phyloP scores from a whole-genome alignment of 2,797 vertebrate genomes.

The Anabas testudineus region DNA sequence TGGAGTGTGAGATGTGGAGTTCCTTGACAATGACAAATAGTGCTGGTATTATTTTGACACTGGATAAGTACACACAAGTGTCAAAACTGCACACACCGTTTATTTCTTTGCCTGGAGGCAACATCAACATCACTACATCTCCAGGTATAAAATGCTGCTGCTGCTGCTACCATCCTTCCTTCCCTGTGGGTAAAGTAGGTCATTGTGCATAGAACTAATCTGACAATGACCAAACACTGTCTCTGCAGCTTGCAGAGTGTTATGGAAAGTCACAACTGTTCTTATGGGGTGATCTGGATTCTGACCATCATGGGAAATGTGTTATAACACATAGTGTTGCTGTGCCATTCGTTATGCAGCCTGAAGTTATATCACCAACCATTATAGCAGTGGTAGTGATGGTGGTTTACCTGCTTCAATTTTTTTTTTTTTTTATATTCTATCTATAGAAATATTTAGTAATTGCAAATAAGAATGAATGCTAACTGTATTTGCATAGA shows the following conservation, averaged over 20 bases:
- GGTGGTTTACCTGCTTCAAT: neutral
- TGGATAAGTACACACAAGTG: slow-evolving; percentile 3
- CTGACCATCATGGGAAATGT: neutral
- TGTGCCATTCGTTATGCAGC: neutral
- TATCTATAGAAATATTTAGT: neutral
- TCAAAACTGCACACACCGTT: slow-evolving; percentile 9
- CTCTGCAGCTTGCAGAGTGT: neutral
- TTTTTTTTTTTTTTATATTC: too few species aligned
- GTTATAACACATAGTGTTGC: neutral
- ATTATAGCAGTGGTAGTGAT: neutral
- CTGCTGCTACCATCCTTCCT: neutral
- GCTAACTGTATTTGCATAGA: slow-evolving; percentile 28
- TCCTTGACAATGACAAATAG: slow-evolving; percentile 13
- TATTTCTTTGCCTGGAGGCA: slow-evolving; percentile 33
- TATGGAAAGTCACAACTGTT: too few species aligned
- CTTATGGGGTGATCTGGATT: too few species aligned
- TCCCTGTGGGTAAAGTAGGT: neutral
- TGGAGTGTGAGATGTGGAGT: neutral
- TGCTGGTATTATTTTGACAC: slow-evolving; percentile 7
- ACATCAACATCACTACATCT: slow-evolving; percentile 14
- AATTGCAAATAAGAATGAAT: slow-evolving; percentile 6
- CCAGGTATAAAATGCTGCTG: slow-evolving; percentile 19
- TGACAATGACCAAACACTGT: slow-evolving; percentile 13
- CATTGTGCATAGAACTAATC: neutral
- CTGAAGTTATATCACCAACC: neutral